Evolutionary conservation across 1,140 invertebrate genomes (phyloP), one percentile per base, ranked within the genome.

Genomic region (Drosophila nigrodunni): DNA sequence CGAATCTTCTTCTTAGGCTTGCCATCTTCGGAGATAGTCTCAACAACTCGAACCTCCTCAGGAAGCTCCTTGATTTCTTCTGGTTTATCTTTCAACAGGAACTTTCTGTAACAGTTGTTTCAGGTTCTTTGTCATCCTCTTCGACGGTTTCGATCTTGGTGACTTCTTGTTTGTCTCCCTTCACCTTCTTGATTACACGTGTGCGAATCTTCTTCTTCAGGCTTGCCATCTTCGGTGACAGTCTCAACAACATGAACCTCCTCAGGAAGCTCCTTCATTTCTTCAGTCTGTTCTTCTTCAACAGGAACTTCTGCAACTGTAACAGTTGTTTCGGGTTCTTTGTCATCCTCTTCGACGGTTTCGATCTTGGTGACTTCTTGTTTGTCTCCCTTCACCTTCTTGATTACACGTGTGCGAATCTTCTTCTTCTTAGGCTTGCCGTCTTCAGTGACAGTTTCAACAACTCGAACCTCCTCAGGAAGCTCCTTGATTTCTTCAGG

Each of bases 261-360:
- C 9, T 66, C 61, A 11, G 92, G 92, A 7, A 92, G 62, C 76
- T 93, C 93, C 61, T 89, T 80, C 15, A 92, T 59, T 61, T 92
- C 80, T 68, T 88, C 77, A 2, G 73, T 74, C 41, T 50, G 35
- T 54, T 74, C 57, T 34, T 59, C 57, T 47, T 67, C 64, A 7
- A 67, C 21, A 9, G 47, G 54, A 25, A 69, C 52, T 59, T 80
- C 79, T 71, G 82, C 74, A 35, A 79, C 80, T 37, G 43, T 78
- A 39, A 77, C 88, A 47, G 73, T 64, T 2, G 61, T 70, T 58
- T 72, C 59, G 37, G 93, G 91, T 52, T 80, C 73, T 72, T 93
- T 91, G 46, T 93, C 92, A 62, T 93, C 93, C 82, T 93, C 93
- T 86, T 94, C 92, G 50, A 93, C 79, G 18, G 93, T 93, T n/a